Evolutionary conservation across 2,113 vertebrate genomes (phyloP), one percentile per base, ranked within the genome.

Genomic region (Myanophis thanlyinensis): DNA sequence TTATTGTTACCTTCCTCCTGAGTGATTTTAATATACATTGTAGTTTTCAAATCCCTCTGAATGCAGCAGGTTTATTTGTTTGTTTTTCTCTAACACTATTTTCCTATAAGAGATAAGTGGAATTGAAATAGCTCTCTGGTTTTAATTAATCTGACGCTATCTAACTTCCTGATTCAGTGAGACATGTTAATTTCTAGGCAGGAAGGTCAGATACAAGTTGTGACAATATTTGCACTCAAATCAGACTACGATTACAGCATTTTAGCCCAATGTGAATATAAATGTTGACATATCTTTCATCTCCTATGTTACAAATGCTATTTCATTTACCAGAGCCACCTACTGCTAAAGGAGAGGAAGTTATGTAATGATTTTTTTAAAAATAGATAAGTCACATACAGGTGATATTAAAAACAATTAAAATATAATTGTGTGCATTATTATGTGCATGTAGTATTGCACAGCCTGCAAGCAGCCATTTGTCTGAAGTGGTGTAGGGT

Each of bases 91-190:
- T 51, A 48, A 40, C 40, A 87, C 91, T 62, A 87, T 91, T 94
- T 95, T 92, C 93, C 67, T 92, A 90, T 94, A 93, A 94, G 46
- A 67, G 86, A 88, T 95, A 18, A 93, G 67, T 92, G 80, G 91
- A 94, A 53, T 94, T 93, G 94, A 89, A 90, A 93, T 91, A 5
- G 94, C 84, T 93, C 11, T 22, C 23, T n/a, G 46, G 80, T 93
- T 95, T 94, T 94, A 94, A 93, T 56, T 94, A 94, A 92, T 92
- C 90, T 91, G 56, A 54, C 44, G 94, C 1, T 7, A 91, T 95
- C 35, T 93, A 94, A 90, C 25, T 95, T 47, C 85, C n/a, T 89
- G 90, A 94, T 47, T 87, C 23, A 85, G 30, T 93, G 92, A 89
- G 23, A 46, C 30, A 59, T 92, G 30, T 27, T n/a, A 49, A 49